These are phyloP conservation scores for Baronia brevicornis DNA, from an alignment of 2,888 invertebrate species.

Conservation along the genomic window DNA sequence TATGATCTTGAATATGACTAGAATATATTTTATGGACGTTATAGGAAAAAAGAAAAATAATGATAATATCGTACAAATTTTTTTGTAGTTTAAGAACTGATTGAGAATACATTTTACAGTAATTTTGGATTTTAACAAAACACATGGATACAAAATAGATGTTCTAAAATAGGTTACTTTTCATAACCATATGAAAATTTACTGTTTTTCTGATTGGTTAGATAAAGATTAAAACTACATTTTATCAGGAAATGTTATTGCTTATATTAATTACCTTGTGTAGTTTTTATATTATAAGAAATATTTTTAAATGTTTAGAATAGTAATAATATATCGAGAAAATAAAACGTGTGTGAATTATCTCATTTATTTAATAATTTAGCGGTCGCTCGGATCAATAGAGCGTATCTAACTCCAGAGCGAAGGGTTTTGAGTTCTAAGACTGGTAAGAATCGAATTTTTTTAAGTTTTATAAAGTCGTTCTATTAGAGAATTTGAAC, in stretches of 20 bases:
- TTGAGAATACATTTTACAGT: too few species aligned
- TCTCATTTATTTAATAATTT: not conserved
- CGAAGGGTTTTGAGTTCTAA: too few species aligned
- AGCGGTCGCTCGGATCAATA: too few species aligned
- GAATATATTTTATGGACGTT: constrained; percentile 3
- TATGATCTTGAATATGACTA: not conserved
- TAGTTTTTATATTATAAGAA: constrained; percentile 1
- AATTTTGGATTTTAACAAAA: too few species aligned
- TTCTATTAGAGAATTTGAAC: too few species aligned
- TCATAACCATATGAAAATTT: too few species aligned
- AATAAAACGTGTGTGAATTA: not conserved
- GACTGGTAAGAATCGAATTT: too few species aligned
- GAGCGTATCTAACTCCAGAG: too few species aligned
- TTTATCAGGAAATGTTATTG: not conserved
- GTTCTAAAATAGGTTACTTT: too few species aligned
- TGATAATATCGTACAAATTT: constrained; percentile 8
- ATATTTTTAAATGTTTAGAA: constrained; percentile 10
- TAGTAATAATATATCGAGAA: constrained; percentile 2
- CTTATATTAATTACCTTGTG: not conserved
- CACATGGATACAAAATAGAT: too few species aligned
- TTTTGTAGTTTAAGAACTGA: constrained; percentile 3
- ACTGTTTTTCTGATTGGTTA: constrained; percentile 1
- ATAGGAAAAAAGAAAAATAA: not conserved
- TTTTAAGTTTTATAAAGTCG: too few species aligned
- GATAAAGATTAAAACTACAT: not conserved